These are phyloP conservation scores for Orthonychiurus folsomi DNA, from an alignment of 2,888 invertebrate species.

Conservation along the genomic window DNA sequence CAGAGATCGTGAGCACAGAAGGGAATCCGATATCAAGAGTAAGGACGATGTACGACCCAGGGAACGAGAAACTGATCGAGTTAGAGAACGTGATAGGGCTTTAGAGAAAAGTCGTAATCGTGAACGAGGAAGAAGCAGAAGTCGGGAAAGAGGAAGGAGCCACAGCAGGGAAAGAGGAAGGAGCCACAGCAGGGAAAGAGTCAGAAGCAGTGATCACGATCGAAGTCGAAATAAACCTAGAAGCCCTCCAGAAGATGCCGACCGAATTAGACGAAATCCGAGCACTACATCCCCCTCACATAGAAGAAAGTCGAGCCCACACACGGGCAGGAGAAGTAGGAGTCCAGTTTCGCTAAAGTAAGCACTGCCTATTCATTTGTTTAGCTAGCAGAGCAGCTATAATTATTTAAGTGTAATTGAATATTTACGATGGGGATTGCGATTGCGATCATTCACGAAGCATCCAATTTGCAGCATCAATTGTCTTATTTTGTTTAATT, in stretches of 20 bases:
- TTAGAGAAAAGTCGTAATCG: slow-evolving; percentile 39
- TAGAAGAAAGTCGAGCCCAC: too few species aligned
- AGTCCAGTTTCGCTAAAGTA: neutral
- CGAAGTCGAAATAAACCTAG: slow-evolving; percentile 41
- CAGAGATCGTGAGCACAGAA: too few species aligned
- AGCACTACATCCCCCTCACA: too few species aligned
- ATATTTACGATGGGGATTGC: too few species aligned
- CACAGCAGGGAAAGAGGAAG: slow-evolving; percentile 40
- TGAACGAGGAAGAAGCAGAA: slow-evolving; percentile 39
- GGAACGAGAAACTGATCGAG: slow-evolving; percentile 37
- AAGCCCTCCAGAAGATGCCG: slow-evolving; percentile 42
- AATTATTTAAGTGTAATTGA: too few species aligned
- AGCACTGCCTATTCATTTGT: too few species aligned
- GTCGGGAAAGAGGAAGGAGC: slow-evolving; percentile 40
- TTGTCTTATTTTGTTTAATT: too few species aligned
- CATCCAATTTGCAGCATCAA: too few species aligned
- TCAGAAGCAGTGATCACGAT: slow-evolving; percentile 40
- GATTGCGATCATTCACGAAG: too few species aligned
- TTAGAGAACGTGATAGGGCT: slow-evolving; percentile 41
- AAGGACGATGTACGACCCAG: slow-evolving; percentile 31
- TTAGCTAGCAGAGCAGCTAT: too few species aligned
- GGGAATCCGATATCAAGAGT: too few species aligned
- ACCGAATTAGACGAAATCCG: slow-evolving; percentile 41
- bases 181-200: slow-evolving; percentile 8
- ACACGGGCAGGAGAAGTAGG: slow-evolving; percentile 3